Evolutionary conservation across 2,113 vertebrate species (phyloP), one percentile per base, ranked within the genome.

Genomic region (Bothrops jararaca): DNA sequence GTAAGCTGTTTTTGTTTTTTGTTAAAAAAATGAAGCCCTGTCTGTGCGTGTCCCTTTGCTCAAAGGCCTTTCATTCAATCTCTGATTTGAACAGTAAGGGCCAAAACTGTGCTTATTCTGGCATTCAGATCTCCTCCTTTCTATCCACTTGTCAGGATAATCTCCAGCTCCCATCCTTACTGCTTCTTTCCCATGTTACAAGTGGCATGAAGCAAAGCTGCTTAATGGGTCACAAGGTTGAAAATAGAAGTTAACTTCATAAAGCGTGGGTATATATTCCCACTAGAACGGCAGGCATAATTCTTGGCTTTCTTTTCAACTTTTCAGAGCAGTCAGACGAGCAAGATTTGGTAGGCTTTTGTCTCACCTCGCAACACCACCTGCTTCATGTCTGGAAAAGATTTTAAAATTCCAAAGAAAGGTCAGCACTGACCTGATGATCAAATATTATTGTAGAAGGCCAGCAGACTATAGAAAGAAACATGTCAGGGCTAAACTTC

Each of bases 201-300:
- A 93, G 90, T 69, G 56, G 88, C 90, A 92, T 45, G 48, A 92
- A 56, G 88, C 57, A 92, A 93, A 93, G 93, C 91, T 39, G 93
- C 93, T 93, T 90, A 93, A 90, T 34, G 52, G 93, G 93, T 92
- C 91, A 90, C 80, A 57, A 52, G 69, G 91, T n/a, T 87, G 91
- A 92, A 93, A 93, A 92, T 74, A 90, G 91, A 93, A 92, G 91
- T 92, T 92, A 93, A 93, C 91, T 85, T 93, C 91, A 93, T 87
- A 89, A 93, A 89, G 85, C 88, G 34, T 24, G 57, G 39, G 80
- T 56, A 90, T 93, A 92, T 93, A 93, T 92, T 90, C 88, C 80
- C 88, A 93, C 57, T 90, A 86, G 93, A 93, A 92, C 89, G 85
- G 86, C 90, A 90, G 50, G 56, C 91, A 87, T 92, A 92, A 86